phyloP scores from a whole-genome alignment of 2,113 vertebrate genomes.

The Caranx ignobilis region DNA sequence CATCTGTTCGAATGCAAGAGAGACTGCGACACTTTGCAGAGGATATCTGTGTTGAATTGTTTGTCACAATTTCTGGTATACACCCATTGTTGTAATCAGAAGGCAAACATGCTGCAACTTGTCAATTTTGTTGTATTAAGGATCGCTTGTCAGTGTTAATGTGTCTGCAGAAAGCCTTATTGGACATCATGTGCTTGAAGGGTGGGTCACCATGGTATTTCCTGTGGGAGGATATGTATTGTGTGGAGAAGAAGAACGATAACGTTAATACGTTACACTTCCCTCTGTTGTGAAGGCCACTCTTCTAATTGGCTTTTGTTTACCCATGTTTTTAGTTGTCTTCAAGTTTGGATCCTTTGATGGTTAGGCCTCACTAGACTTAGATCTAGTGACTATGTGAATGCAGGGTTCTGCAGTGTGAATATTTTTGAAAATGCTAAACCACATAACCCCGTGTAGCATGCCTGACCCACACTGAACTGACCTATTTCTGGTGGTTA shows the following conservation, averaged over 20 bases:
- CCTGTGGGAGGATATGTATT: slow-evolving; percentile 74
- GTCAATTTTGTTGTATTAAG: slow-evolving; percentile 14
- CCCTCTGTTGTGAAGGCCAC: slow-evolving; percentile 27
- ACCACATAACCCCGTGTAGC: background rate
- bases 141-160: slow-evolving; percentile 22
- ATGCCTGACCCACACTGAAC: slow-evolving; percentile 6
- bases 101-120: background rate
- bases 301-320: slow-evolving; percentile 53
- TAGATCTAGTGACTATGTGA: too few relatives aligned
- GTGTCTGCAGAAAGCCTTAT: slow-evolving; percentile 47
- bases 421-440: background rate
- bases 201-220: slow-evolving; percentile 65
- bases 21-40: background rate
- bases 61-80: background rate
- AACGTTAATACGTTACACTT: slow-evolving; percentile 55
- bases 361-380: background rate
- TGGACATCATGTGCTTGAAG: slow-evolving; percentile 48
- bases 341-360: background rate
- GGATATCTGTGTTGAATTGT: background rate
- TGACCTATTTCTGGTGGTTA: slow-evolving; percentile 26
- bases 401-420: background rate
- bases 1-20: background rate
- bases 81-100: background rate
- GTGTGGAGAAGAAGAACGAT: slow-evolving; percentile 54
- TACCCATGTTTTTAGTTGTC: slow-evolving; percentile 17